Evolutionary conservation across 2,797 vertebrate species (phyloP).

Genomic region (Lemur catta): DNA sequence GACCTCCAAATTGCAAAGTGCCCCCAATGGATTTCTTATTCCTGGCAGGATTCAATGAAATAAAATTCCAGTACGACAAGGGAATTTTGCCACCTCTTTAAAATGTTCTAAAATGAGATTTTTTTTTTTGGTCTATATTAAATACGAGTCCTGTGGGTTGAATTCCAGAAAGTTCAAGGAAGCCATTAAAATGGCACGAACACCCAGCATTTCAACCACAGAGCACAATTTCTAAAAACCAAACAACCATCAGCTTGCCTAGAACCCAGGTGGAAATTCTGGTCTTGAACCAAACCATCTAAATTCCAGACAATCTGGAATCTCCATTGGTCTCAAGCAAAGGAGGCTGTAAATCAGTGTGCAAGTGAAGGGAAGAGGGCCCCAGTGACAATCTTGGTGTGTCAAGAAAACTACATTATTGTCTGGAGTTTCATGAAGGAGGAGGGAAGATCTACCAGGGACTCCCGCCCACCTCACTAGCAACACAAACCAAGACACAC

Average conservation of each 20-base stretch:
- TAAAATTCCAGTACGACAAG: constrained; percentile 49
- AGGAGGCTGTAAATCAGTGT: not conserved
- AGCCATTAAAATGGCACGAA: not conserved
- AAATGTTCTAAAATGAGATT: constrained; percentile 44
- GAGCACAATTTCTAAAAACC: not conserved
- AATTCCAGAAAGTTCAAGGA: constrained; percentile 69
- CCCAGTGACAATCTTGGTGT: not conserved
- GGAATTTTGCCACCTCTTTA: constrained; percentile 62
- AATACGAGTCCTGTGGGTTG: constrained; percentile 53
- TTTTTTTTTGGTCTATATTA: constrained; percentile 20
- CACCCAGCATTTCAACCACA: constrained; percentile 1
- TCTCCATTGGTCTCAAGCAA: not conserved
- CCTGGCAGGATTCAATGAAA: constrained; percentile 46
- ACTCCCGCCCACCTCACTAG: not conserved
- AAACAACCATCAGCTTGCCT: not conserved
- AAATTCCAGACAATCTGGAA: constrained; percentile 31
- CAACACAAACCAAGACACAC: not conserved
- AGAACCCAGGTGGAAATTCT: constrained; percentile 55
- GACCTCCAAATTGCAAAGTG: constrained; percentile 42
- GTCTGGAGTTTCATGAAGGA: not conserved
- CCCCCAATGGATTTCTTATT: not conserved
- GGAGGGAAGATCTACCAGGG: not conserved
- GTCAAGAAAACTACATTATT: not conserved
- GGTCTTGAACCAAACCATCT: constrained; percentile 30
- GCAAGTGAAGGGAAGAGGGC: not conserved